These are phyloP conservation scores for Bombus huntii DNA, from an alignment of 1,140 invertebrate genomes.

Conservation along the genomic window DNA sequence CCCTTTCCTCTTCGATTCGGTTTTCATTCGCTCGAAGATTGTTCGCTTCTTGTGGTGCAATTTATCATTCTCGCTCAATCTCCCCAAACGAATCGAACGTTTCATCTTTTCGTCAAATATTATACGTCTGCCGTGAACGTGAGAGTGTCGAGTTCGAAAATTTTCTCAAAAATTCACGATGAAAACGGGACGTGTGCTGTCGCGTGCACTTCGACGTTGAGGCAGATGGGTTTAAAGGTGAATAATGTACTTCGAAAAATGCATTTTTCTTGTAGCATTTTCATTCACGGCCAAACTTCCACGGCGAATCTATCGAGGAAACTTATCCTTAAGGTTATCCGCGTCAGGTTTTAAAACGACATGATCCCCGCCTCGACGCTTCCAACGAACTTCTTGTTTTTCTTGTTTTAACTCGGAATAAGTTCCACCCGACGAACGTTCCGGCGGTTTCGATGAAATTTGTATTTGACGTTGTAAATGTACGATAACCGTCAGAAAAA, in stretches of 20 bases:
- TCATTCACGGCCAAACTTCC: background rate
- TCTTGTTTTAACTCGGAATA: background rate
- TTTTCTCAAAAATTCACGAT: background rate
- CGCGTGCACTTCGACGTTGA: background rate
- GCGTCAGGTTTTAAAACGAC: constrained; percentile 5
- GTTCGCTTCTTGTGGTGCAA: background rate
- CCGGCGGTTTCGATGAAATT: background rate
- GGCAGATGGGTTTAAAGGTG: background rate
- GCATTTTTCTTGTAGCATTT: constrained; percentile 15
- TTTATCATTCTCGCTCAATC: background rate
- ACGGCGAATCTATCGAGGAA: too few species aligned
- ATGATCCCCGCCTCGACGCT: background rate
- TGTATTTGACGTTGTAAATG: background rate
- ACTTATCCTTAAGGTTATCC: background rate
- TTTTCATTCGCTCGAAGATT: background rate
- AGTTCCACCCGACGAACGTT: background rate
- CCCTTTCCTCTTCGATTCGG: background rate
- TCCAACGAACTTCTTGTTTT: background rate
- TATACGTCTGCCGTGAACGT: background rate
- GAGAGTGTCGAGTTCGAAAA: background rate
- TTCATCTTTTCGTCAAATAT: constrained; percentile 14
- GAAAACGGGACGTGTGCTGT: background rate
- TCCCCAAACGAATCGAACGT: constrained; percentile 1
- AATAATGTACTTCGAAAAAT: constrained; percentile 19
- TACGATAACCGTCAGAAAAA: background rate